Conservation (phyloP, 2,113 vertebrate species). For the Sceloporus undulatus region DNA sequence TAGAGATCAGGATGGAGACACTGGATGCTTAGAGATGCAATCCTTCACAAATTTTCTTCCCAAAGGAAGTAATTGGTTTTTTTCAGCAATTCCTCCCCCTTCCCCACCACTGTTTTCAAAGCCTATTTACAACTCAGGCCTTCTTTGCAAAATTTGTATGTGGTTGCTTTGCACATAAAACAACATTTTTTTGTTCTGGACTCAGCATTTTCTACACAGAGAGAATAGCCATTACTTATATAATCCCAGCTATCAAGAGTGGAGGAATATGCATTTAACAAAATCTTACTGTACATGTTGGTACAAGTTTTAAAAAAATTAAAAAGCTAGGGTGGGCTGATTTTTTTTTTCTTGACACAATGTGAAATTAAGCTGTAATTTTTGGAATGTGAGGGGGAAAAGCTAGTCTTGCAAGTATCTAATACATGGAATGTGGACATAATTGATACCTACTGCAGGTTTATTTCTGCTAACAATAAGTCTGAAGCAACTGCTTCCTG, state of each 20-base stretch:
- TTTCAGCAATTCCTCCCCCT: too few species aligned
- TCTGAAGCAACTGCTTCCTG: conserved; percentile 7
- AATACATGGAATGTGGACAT: conserved; percentile 11
- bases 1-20: background rate
- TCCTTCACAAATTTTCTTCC: too few species aligned
- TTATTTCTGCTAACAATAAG: conserved; percentile 8
- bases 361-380: conserved; percentile 25
- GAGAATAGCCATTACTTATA: background rate
- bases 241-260: background rate
- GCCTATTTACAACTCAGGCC: too few species aligned
- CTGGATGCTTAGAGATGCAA: too few species aligned
- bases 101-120: too few species aligned
- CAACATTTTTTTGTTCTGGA: too few species aligned
- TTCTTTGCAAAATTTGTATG: too few species aligned
- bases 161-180: too few species aligned
- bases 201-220: too few species aligned
- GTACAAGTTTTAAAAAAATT: background rate
- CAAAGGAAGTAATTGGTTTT: too few species aligned
- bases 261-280: background rate
- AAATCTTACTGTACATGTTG: background rate
- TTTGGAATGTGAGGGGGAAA: conserved; percentile 11
- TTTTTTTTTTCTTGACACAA: background rate
- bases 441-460: conserved; percentile 22
- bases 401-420: conserved; percentile 15
- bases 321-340: background rate